Evolutionary conservation across 2,797 vertebrate species (phyloP), one percentile per base, ranked within the genome.

Genomic region (Mus spretus): DNA sequence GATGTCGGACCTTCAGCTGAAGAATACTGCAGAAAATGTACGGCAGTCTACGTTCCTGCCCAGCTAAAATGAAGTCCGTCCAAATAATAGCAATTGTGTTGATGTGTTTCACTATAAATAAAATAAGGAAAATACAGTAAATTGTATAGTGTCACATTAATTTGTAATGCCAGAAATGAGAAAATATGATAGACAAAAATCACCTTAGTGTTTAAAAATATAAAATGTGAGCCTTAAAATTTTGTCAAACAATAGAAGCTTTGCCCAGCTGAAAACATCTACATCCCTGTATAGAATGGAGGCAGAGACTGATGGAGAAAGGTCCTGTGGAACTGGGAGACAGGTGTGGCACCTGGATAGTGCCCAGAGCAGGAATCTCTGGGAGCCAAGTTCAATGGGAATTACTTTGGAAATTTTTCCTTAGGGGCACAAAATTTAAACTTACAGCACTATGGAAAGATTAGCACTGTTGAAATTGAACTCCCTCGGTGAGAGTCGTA

Each of bases 391-490:
- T 96, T 96, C 96, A 97, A 78, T 61, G 89, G 92, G 92, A 93
- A 93, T 96, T 97, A 93, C 96, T 92, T 97, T 80, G 80, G 92
- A 97, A 97, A 97, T 94, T 97, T 98, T 98, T 95, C 97, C 95
- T 97, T 91, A 94, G 96, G 80, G 97, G 80, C 89, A 91, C 93
- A 94, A 93, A 97, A 96, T 97, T 97, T 97, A 97, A 97, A 96
- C 97, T 97, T 96, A 89, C 1, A 10, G 77, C 81, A 91, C 96
- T 92, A 74, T 53, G 96, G 85, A 95, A 95, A 97, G 97, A 97
- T 97, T 97, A 97, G 80, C 93, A 95, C 96, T 97, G 96, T 97
- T 98, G 97, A 97, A 98, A 97, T 61, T 96, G 96, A 98, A 98
- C 96, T 98, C 96, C 96, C 97, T 96, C 26, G 96, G 96, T 93